Percentiles rank a stretch among this genome's conserved stretches.
phyloP scores from a whole-genome alignment of 2,888 invertebrate genomes.

The Drosophila merina region DNA sequence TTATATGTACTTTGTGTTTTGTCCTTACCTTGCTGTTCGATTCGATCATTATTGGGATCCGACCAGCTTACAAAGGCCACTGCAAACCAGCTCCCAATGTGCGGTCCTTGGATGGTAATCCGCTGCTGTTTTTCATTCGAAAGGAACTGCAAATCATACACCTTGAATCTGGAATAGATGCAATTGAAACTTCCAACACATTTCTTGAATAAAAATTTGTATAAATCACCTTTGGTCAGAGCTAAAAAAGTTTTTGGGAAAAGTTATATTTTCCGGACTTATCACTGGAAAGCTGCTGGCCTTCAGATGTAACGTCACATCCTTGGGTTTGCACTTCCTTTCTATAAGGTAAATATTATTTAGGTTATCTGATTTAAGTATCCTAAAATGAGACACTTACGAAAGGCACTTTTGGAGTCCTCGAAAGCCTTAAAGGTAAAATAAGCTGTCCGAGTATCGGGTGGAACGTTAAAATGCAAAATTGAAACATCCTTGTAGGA shows the following conservation, averaged over 20 bases:
- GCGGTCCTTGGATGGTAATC: constrained; percentile 87
- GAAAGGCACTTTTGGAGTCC: constrained; percentile 84
- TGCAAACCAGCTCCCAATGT: constrained; percentile 92
- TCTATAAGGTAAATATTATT: constrained; percentile 67
- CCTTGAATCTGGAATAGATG: constrained; percentile 81
- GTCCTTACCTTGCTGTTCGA: constrained; percentile 89
- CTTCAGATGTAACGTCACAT: constrained; percentile 90
- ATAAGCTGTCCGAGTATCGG: constrained; percentile 84
- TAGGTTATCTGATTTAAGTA: neutral
- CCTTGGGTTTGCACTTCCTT: constrained; percentile 87
- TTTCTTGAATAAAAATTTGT: fast-evolving
- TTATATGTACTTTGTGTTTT: constrained; percentile 9
- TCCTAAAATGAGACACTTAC: constrained; percentile 72
- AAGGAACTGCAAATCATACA: constrained; percentile 86
- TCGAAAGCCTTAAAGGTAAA: constrained; percentile 84
- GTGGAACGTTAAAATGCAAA: constrained; percentile 86
- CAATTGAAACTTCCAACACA: neutral
- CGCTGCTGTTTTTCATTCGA: constrained; percentile 87
- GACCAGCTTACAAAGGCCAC: constrained; percentile 91
- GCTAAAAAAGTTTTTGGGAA: constrained; percentile 88
- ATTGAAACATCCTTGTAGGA: constrained; percentile 87
- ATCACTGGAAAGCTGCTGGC: constrained; percentile 93
- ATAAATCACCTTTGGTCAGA: constrained; percentile 82
- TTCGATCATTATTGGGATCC: constrained; percentile 89
- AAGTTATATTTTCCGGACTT: constrained; percentile 91